Base-by-base conservation (phyloP, 2,113 vertebrate genomes). In the Actenoides lindsayi region DNA sequence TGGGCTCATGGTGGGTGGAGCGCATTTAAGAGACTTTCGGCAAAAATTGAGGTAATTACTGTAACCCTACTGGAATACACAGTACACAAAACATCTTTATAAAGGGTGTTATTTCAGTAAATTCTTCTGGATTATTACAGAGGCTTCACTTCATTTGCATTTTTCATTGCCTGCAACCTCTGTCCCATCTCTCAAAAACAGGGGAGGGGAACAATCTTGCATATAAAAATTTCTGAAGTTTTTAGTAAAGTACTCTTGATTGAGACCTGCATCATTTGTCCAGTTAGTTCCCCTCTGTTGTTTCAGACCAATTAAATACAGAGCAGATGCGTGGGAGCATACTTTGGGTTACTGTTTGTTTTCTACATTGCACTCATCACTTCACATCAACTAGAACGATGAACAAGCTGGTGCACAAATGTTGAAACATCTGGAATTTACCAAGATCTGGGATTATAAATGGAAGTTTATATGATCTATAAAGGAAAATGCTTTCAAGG, bases 291-390 rank as follows among this genome's bases (percentile, higher is more conserved):
- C n/a, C 53, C n/a, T 57, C 33, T 35, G 15, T 64, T 4, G 1
- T 59, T 83, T 64, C 63, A 37, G 67, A 33, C 31, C 56, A 86
- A 35, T 33, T 37, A 68, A 42, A 64, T 30, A 63, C 18, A 75
- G 25, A 24, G 30, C 0, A 3, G 42, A 9, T 16, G 5, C 3
- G 1, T 46, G 12, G 28, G 24, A 63, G 23, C 15, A 11, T 35
- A 70, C 39, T 65, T 39, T 8, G 16, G 21, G 24, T 17, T 86
- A 51, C 5, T 46, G 30, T 41, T 80, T 59, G 24, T 18, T 59
- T 80, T 59, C 84, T 69, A 80, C 25, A 48, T 20, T 31, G 20
- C 39, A 78, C 53, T 71, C 25, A 60, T 73, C 67, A 91, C 64
- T 57, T 46, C 83, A 33, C 28, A 78, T 56, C 27, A 91, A 39